These are phyloP conservation scores for Megaptera novaeangliae DNA, from an alignment of 2,113 vertebrate genomes.

Conservation along the genomic window DNA sequence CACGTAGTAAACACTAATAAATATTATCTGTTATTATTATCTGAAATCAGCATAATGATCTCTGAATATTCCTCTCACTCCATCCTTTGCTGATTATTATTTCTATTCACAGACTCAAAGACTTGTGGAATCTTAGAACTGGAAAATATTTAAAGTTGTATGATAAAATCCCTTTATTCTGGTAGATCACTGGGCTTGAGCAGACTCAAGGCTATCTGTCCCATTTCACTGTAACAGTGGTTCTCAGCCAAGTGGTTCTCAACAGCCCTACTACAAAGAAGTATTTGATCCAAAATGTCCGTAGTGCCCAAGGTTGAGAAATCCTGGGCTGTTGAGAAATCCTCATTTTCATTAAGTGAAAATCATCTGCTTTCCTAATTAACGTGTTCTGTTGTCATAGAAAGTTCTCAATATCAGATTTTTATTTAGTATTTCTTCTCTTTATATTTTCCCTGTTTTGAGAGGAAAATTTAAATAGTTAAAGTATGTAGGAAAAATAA, in stretches of 20 bases:
- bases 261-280: not conserved
- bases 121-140: slow-evolving; percentile 1
- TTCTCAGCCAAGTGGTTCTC: not conserved
- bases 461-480: not conserved
- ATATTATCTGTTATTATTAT: not conserved
- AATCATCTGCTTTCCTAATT: not conserved
- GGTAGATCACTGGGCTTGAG: not conserved
- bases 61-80: not conserved
- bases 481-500: not conserved
- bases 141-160: not conserved
- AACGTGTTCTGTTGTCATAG: not conserved
- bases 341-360: not conserved
- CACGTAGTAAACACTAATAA: not conserved
- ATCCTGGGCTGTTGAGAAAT: not conserved
- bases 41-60: not conserved
- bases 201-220: not conserved
- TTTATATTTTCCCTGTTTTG: not conserved
- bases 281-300: not conserved
- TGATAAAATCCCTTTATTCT: not conserved
- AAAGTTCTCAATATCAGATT: not conserved
- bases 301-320: not conserved
- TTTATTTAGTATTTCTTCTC: slow-evolving; percentile 13
- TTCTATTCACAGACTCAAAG: slow-evolving; percentile 9
- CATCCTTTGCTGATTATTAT: not conserved
- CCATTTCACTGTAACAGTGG: not conserved